Evolutionary conservation across 2,888 invertebrate genomes (phyloP).

Genomic region (Habrosyne pyritoides): DNA sequence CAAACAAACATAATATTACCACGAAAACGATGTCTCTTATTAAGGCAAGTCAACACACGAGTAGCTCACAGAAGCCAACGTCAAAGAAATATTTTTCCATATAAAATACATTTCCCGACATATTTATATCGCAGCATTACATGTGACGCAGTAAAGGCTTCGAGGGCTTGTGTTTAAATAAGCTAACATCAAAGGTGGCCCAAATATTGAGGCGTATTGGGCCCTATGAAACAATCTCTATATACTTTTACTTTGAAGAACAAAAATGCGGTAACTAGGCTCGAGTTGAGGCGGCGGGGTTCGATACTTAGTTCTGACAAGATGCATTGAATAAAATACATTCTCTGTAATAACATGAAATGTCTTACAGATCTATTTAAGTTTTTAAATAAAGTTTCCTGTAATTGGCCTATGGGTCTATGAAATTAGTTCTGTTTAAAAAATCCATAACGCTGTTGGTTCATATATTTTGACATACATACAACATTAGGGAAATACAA

Average conservation of each 20-base stretch:
- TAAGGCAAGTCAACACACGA: slow-evolving; percentile 8
- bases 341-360: too few relatives aligned
- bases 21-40: slow-evolving; percentile 7
- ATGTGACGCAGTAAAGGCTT: slow-evolving; percentile 64
- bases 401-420: too few relatives aligned
- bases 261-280: neutral
- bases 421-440: too few relatives aligned
- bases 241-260: slow-evolving; percentile 7
- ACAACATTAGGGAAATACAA: too few relatives aligned
- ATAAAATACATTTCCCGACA: slow-evolving; percentile 38
- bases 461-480: too few relatives aligned
- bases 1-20: neutral
- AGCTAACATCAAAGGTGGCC: slow-evolving; percentile 70
- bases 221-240: slow-evolving; percentile 54
- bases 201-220: slow-evolving; percentile 55
- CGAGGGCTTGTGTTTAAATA: slow-evolving; percentile 71
- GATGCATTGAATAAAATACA: too few relatives aligned
- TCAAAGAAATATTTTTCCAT: slow-evolving; percentile 40
- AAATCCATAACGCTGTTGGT: too few relatives aligned
- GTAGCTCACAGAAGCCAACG: slow-evolving; percentile 12
- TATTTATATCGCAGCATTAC: slow-evolving; percentile 41
- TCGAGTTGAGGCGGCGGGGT: neutral
- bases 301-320: neutral
- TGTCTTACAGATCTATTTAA: too few relatives aligned
- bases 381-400: too few relatives aligned